Conservation (phyloP, 2,888 invertebrate species). For the Luperina nickerlii region DNA sequence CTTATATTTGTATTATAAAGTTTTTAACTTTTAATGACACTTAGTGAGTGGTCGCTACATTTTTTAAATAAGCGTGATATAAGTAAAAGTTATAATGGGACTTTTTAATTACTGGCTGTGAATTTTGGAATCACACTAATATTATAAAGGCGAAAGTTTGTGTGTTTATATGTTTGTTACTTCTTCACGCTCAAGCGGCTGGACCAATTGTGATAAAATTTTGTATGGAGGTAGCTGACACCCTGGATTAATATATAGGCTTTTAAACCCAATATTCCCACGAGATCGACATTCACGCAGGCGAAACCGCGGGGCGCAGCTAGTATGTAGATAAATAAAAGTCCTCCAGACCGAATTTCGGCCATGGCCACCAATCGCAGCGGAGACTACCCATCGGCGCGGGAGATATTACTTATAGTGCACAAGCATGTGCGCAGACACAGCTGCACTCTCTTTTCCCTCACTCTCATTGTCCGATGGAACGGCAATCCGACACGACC, state of each 20-base stretch:
- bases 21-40: constrained; percentile 40
- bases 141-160: too few species aligned
- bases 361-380: not conserved
- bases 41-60: constrained; percentile 10
- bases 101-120: not conserved
- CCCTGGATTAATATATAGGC: too few species aligned
- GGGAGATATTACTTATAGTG: not conserved
- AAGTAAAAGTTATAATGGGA: constrained; percentile 17
- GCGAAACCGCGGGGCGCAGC: too few species aligned
- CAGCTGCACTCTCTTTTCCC: not conserved
- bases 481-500: too few species aligned
- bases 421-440: not conserved
- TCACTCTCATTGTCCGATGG: too few species aligned
- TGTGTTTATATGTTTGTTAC: too few species aligned
- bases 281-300: too few species aligned
- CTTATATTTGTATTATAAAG: constrained; percentile 38
- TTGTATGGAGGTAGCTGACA: too few species aligned
- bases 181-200: too few species aligned
- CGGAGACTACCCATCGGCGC: not conserved
- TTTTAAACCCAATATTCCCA: too few species aligned
- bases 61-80: constrained; percentile 19
- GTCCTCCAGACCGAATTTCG: not conserved
- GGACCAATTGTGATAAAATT: too few species aligned
- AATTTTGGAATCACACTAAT: not conserved
- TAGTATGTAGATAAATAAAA: not conserved